Conservation (phyloP, 2,888 invertebrate genomes). For the Cinara cedri region DNA sequence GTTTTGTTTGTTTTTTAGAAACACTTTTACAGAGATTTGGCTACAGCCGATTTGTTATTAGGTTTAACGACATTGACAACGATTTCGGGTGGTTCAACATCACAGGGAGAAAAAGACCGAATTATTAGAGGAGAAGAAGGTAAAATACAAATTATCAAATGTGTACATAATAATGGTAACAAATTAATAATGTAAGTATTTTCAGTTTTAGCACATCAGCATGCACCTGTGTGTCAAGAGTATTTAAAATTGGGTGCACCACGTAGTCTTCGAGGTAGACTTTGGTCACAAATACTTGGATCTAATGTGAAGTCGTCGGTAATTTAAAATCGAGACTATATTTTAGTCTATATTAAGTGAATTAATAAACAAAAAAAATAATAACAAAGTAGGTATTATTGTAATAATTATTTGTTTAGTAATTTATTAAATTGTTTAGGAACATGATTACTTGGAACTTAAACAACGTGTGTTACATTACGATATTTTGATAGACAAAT, state of each 20-base stretch:
- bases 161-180: too few species aligned
- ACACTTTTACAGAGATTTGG: constrained; percentile 37
- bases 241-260: constrained; percentile 87
- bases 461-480: constrained; percentile 83
- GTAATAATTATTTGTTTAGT: too few species aligned
- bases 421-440: constrained; percentile 1
- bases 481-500: constrained; percentile 90
- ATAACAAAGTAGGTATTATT: too few species aligned
- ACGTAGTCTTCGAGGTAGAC: constrained; percentile 74
- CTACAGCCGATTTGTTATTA: constrained; percentile 41
- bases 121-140: constrained; percentile 75
- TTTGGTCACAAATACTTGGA: constrained; percentile 88
- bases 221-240: constrained; percentile 88
- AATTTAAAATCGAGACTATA: constrained; percentile 60
- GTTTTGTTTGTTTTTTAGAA: constrained; percentile 10
- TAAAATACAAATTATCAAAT: constrained; percentile 56
- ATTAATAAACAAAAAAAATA: too few species aligned
- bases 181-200: too few species aligned
- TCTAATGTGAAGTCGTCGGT: constrained; percentile 76
- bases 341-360: neutral
- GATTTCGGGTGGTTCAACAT: constrained; percentile 3
- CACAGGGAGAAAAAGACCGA: constrained; percentile 69
- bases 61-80: constrained; percentile 16
- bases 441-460: constrained; percentile 76
- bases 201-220: constrained; percentile 75